Conservation (phyloP, 2,797 vertebrate species). For the Gastrophryne carolinensis region DNA sequence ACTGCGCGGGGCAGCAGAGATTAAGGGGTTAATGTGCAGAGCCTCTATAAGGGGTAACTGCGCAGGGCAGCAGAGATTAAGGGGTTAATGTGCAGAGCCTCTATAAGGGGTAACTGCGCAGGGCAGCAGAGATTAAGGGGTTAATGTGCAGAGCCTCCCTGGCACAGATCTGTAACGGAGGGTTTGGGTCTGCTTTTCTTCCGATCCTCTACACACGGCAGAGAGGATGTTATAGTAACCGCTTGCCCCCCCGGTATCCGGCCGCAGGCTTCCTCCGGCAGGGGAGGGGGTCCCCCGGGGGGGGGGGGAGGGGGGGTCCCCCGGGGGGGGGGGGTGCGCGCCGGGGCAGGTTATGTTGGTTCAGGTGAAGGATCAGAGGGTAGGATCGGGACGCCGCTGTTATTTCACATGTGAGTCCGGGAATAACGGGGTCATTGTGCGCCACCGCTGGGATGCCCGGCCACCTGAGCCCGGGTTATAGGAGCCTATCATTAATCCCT, state of each 20-base stretch:
- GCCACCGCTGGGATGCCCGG: neutral
- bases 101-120: too few species aligned
- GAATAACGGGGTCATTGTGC: constrained; percentile 34
- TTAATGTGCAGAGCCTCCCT: too few species aligned
- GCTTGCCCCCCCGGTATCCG: constrained; percentile 2
- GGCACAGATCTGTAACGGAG: too few species aligned
- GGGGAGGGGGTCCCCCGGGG: constrained; percentile 19
- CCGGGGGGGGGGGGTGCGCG: neutral
- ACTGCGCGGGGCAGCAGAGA: too few species aligned
- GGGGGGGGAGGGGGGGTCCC: constrained; percentile 20
- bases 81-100: too few species aligned
- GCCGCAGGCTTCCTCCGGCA: constrained; percentile 37
- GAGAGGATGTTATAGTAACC: constrained; percentile 25
- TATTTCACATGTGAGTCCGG: constrained; percentile 45
- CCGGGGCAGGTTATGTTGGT: constrained; percentile 48
- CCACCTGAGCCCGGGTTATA: neutral
- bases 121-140: too few species aligned
- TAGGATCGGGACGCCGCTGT: constrained; percentile 31
- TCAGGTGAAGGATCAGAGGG: constrained; percentile 38
- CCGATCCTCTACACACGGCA: neutral
- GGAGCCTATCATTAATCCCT: constrained; percentile 9
- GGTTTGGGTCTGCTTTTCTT: too few species aligned
- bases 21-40: too few species aligned
- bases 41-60: too few species aligned
- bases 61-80: too few species aligned